Conservation (phyloP, 2,797 vertebrate species). For the Pteronotus mesoamericanus region DNA sequence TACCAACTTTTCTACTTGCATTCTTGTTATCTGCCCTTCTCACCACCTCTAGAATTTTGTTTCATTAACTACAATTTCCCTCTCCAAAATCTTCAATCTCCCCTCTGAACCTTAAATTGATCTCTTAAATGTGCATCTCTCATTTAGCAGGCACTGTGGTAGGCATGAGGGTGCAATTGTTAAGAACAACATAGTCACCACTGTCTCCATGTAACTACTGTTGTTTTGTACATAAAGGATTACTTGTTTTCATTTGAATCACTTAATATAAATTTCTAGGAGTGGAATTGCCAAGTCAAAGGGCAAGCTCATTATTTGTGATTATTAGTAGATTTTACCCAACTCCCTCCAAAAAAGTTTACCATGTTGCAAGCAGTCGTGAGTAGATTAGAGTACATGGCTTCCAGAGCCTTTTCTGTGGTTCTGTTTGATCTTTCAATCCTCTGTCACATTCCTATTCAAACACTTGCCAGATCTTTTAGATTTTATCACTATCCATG, state of each 20-base stretch:
- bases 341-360: not conserved
- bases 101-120: not conserved
- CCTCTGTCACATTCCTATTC: not conserved
- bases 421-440: not conserved
- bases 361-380: not conserved
- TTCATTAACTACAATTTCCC: not conserved
- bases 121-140: not conserved
- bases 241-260: not conserved
- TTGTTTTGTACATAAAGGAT: not conserved
- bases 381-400: not conserved
- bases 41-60: not conserved
- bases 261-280: conserved; percentile 20
- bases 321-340: not conserved
- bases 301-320: not conserved
- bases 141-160: not conserved
- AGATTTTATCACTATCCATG: not conserved
- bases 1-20: not conserved
- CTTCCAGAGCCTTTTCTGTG: not conserved
- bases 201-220: too few species aligned
- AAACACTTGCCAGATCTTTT: conserved; percentile 17
- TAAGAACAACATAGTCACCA: not conserved
- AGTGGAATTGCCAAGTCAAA: not conserved
- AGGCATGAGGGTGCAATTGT: not conserved
- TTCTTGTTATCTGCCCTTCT: not conserved
- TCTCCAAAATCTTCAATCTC: not conserved